Conservation (phyloP, 2,797 vertebrate genomes). For the Tragelaphus oryx region DNA sequence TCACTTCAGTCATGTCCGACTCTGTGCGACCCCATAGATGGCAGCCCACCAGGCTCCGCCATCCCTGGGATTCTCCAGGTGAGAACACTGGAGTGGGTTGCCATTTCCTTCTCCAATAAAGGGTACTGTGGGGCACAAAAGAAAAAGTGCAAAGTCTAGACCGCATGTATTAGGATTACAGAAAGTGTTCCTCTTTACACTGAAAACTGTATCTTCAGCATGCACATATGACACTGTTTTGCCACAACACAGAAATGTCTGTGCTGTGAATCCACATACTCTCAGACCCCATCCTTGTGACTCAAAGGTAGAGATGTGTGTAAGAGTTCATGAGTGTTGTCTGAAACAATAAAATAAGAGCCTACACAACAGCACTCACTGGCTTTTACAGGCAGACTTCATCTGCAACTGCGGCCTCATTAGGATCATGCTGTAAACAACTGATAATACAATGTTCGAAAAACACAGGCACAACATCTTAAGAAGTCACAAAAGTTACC, state of each 20-base stretch:
- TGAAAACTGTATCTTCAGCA: not conserved
- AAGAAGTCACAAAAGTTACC: not conserved
- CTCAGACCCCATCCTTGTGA: not conserved
- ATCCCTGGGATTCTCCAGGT: too few species aligned
- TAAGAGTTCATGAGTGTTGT: not conserved
- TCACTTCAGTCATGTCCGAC: too few species aligned
- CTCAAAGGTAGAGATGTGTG: not conserved
- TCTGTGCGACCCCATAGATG: too few species aligned
- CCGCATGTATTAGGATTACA: not conserved
- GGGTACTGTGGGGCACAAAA: not conserved
- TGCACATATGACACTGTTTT: not conserved
- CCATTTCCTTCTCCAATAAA: not conserved
- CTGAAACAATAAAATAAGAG: not conserved
- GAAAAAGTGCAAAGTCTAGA: not conserved
- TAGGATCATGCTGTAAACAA: not conserved
- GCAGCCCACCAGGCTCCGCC: too few species aligned
- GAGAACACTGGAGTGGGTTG: too few species aligned
- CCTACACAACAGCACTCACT: not conserved
- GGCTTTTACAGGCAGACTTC: not conserved
- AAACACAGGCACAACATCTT: not conserved
- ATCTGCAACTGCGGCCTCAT: not conserved
- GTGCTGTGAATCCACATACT: not conserved
- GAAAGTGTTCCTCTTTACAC: not conserved
- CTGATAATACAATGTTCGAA: not conserved
- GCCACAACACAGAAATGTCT: not conserved